Base-by-base conservation (phyloP, 2,797 vertebrate genomes). In the Gadopsis marmoratus region DNA sequence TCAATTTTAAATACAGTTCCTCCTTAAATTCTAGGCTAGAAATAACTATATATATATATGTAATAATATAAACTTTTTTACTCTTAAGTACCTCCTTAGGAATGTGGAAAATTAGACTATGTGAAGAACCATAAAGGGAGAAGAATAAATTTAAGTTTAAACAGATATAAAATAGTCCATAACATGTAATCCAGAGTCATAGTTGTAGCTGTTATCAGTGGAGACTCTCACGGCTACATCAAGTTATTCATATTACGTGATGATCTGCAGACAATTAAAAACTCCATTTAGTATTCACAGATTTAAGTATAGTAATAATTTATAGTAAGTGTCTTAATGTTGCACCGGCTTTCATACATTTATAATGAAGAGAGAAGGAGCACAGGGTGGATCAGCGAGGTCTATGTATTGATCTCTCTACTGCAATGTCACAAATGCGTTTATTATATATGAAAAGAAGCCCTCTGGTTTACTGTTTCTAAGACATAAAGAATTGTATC, bases 311-410 rank as follows among this genome's bases (percentile, higher is more conserved):
- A n/a, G n/a, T n/a, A n/a, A n/a, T n/a, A n/a, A n/a, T n/a, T 69
- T 23, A 66, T 8, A 51, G 5, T 60, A 55, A 64, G 23, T 55
- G 26, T 58, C 31, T 67, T 19, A 41, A 48, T 51, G 53, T 55
- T 70, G 23, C 53, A 23, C 26, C 35, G 43, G 39, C 37, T 71
- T 84, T 79, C 53, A 78, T 78, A 43, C 65, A 76, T 79, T 82
- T 64, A 60, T 74, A 72, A 82, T 72, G 26, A 80, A 53, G 2
- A 21, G 37, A 65, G 19, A 41, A 14, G 41, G n/a, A 66, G 35
- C 7, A 55, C 45, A 9, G 50, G 4, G 4, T 29, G 29, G 6
- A 7, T 68, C 13, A 1, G 7, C 26, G 26, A 47, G 11, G 45
- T 60, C 35, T 41, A 12, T 7, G n/a, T 73, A 72, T 37, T 79